These are phyloP conservation scores for Penaeus indicus DNA, from an alignment of 1,140 invertebrate species.

Conservation along the genomic window DNA sequence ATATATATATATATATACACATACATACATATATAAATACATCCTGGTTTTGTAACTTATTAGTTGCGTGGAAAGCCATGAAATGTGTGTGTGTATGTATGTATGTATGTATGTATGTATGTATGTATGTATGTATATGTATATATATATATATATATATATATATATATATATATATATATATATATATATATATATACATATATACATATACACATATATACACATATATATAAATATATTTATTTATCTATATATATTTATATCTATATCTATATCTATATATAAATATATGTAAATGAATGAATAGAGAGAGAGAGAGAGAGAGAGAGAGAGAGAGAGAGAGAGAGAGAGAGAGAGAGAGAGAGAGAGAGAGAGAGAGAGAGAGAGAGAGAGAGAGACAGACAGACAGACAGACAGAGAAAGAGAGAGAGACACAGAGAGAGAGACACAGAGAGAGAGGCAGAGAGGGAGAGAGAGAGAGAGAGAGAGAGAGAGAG, in stretches of 20 bases:
- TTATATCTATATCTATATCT: no score
- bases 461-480: constrained; percentile 32
- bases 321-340: constrained; percentile 12
- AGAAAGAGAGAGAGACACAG: constrained; percentile 27
- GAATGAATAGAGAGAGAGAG: background rate
- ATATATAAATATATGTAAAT: no score
- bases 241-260: no score
- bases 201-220: constrained; percentile 31
- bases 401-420: constrained; percentile 9
- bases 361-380: constrained; percentile 37
- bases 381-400: constrained; percentile 20
- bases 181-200: constrained; percentile 31
- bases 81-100: no score
- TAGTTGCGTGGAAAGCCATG: no score
- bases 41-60: no score
- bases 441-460: constrained; percentile 24
- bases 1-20: no score
- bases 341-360: constrained; percentile 32
- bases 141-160: no score
- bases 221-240: background rate
- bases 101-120: no score
- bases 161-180: background rate
- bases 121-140: no score
- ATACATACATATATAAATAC: no score
- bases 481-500: constrained; percentile 34